Evolutionary conservation across 2,888 invertebrate genomes (phyloP), one percentile per base, ranked within the genome.

Genomic region (Noctua janthina): DNA sequence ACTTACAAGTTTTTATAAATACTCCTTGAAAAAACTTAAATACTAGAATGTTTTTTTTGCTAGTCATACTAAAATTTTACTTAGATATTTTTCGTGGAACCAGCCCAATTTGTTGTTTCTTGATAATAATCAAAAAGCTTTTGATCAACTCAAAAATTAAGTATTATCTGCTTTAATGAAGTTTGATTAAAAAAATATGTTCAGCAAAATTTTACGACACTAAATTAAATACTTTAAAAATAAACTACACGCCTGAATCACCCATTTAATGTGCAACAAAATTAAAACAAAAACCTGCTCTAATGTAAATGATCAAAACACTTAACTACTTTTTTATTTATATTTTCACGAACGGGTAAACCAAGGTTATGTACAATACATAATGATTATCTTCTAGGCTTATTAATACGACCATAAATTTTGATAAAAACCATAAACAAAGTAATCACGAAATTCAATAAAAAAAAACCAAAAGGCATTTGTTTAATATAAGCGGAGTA

Each of bases 181-280:
- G 6, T n/a, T 43, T 29, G 2, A 3, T 49, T 0, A 23, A 62
- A 35, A 39, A 67, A 23, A 54, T 35, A 59, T 43, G 13, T 73
- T 66, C 11, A 46, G 17, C 5, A 54, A 39, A 75, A 46, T 20
- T n/a, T 46, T 46, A 13, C 15, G 17, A 1, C 13, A 46, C 39
- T 13, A 49, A 82, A 74, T 51, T 59, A 70, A 51, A 73, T 5
- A 3, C 3, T 46, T 75, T 15, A 46, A 39, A 84, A 84, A 72
- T 75, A 68, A 74, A 72, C n/a, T 35, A 49, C 39, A 49, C 0
- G 29, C 29, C 15, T 35, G 0, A 51, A 54, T 62, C 15, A 74
- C 15, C 20, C 13, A 82, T 72, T 54, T 15, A 39, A n/a, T 49
- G 10, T 70, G 13, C 20, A 73, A 82, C 46, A 78, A 68, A 83